Base-by-base conservation (phyloP, 1,140 invertebrate species). In the Wiebesia pumilae region DNA sequence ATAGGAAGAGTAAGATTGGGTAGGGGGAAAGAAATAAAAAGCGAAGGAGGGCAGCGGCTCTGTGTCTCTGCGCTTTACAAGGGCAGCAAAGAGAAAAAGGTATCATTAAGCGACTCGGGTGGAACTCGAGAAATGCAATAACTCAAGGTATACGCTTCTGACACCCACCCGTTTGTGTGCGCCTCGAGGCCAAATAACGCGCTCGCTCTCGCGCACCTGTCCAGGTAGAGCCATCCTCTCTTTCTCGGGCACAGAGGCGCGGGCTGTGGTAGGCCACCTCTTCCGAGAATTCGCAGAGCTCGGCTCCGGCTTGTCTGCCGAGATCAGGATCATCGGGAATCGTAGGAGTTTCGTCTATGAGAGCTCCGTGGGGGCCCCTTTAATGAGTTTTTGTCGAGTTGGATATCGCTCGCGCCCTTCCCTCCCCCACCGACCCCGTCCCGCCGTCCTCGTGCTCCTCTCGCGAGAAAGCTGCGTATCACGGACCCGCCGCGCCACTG, bases 281-380 rank as follows among this genome's bases (percentile, higher is more conserved):
- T 94, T 93, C 92, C 90, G 89, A 83, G 92, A 94, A 93, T 93
- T 89, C 83, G 89, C 86, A 87, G 82, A 87, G 12, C 33, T 35
- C 12, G 93, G 91, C 92, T 93, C 92, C 92, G 91, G 88, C 90
- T 90, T 92, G 93, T 93, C 93, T 94, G 88, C 92, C 88, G 88
- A 88, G 87, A 93, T 92, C 93, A 92, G 90, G 88, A 93, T 93
- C 91, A 92, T 92, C 91, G 89, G 84, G 90, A 91, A 82, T 78
- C 89, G 88, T 85, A 88, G 33, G 87, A 90, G 89, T 91, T 92
- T 92, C 91, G 89, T 92, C 89, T 90, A 92, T 88, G 87, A 86
- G 81, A 38, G 67, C 87, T 87, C 89, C 54, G 85, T 88, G 81
- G 89, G 87, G 88, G 83, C 88, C 85, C 83, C 33, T 91, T 92